Percentiles rank a stretch among this genome's conserved stretches.
phyloP scores from a whole-genome alignment of 2,888 invertebrate genomes.

The Eupithecia inturbata region DNA sequence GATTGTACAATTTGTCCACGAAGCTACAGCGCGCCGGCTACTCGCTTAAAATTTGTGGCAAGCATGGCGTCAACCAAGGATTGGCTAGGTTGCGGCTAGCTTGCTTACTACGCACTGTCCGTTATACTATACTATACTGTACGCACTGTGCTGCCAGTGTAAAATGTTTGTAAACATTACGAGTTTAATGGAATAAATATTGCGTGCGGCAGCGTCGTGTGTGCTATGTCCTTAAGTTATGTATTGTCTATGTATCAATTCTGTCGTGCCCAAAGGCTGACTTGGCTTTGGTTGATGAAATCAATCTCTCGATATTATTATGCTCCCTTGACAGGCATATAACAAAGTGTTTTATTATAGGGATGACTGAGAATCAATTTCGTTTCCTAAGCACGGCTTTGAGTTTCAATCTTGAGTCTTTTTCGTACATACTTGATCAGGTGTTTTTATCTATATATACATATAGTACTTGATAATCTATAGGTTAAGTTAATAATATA shows the following conservation, averaged over 20 bases:
- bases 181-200: background rate
- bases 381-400: background rate
- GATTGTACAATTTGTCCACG: too few species aligned
- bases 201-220: background rate
- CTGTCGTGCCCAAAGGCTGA: constrained; percentile 3
- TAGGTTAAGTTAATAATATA: background rate
- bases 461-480: too few species aligned
- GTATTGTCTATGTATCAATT: constrained; percentile 6
- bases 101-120: background rate
- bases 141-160: background rate
- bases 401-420: background rate
- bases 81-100: background rate
- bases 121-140: too few species aligned
- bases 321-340: background rate
- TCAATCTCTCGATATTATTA: constrained; percentile 11
- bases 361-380: background rate
- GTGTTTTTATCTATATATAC: background rate
- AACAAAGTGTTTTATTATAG: background rate
- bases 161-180: background rate
- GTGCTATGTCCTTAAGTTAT: background rate
- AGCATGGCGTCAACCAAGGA: background rate
- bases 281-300: constrained; percentile 19
- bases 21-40: too few species aligned
- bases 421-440: background rate
- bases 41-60: background rate